These are phyloP conservation scores for pig (Sus scrofa) DNA, from an alignment of 2,113 vertebrate species.

Conservation along the genomic window T2T-Sscrofa CM000817.6:85670501-85671000, in stretches of 20 bases:
- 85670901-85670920: neutral
- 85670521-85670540: neutral
- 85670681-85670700: too few relatives aligned
- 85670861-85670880: neutral
- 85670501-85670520: neutral
- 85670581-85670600: neutral
- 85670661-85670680: too few relatives aligned
- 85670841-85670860: neutral
- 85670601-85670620: neutral
- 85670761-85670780: too few relatives aligned
- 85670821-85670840: neutral
- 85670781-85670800: too few relatives aligned
- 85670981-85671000: neutral
- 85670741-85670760: too few relatives aligned
- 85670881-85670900: neutral
- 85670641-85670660: too few relatives aligned
- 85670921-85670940: neutral
- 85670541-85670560: neutral
- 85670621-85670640: too few relatives aligned
- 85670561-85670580: neutral
- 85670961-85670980: neutral
- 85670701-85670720: too few relatives aligned
- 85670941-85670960: neutral
- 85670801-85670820: too few relatives aligned
- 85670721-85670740: too few relatives aligned